These are phyloP conservation scores for Lagocephalus sceleratus DNA, from an alignment of 2,797 vertebrate genomes.

Conservation along the genomic window DNA sequence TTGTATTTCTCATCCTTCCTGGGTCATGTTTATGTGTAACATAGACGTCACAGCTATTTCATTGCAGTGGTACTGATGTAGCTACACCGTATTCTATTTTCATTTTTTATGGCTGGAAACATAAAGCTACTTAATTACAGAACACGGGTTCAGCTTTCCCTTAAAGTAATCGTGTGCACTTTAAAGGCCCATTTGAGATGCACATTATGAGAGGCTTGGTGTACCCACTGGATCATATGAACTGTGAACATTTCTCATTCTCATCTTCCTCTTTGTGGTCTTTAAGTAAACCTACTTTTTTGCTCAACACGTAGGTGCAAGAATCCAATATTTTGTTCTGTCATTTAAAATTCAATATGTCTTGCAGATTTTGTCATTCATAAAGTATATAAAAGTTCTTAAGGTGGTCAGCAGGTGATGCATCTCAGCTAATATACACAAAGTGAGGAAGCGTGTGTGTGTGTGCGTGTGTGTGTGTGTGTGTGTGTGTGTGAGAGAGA, in stretches of 20 bases:
- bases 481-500: slow-evolving; percentile 19
- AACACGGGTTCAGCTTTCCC: background rate
- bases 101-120: background rate
- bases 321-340: background rate
- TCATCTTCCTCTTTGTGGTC: background rate
- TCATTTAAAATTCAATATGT: background rate
- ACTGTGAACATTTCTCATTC: background rate
- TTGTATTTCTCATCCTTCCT: slow-evolving; percentile 2
- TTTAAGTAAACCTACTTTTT: background rate
- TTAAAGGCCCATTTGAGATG: background rate
- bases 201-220: background rate
- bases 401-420: too few species aligned
- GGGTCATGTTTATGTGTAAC: background rate
- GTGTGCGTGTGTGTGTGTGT: too few species aligned
- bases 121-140: background rate
- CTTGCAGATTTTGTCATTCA: too few species aligned
- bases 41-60: too few species aligned
- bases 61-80: background rate
- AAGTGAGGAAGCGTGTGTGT: too few species aligned
- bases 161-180: background rate
- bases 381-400: too few species aligned
- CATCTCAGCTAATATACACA: too few species aligned
- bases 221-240: background rate
- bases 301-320: background rate
- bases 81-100: background rate